Percentiles rank a stretch among this genome's conserved stretches.
Conservation (phyloP, 2,888 invertebrate genomes). For the Trimorus sp. region DNA sequence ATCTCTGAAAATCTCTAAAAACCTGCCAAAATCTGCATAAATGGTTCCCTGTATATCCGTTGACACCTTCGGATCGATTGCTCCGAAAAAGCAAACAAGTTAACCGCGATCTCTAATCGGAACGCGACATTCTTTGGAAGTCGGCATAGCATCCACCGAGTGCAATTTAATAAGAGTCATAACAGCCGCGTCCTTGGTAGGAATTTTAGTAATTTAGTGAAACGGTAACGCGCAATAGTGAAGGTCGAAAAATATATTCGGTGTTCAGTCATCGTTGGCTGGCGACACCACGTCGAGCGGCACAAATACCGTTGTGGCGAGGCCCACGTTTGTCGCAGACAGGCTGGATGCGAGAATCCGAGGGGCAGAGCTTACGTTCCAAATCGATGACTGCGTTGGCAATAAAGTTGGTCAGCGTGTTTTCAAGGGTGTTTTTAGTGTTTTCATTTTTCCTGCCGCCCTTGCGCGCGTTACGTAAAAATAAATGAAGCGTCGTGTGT, state of each 20-base stretch:
- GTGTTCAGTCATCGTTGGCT: constrained; percentile 66
- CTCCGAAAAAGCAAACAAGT: too few species aligned
- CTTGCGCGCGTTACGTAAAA: constrained; percentile 22
- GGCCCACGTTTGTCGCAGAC: constrained; percentile 58
- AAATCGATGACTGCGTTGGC: constrained; percentile 53
- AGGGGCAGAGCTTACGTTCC: constrained; percentile 43
- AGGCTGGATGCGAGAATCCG: constrained; percentile 45
- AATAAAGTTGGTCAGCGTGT: constrained; percentile 41
- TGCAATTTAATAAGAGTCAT: constrained; percentile 20
- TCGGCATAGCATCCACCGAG: not conserved
- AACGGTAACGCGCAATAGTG: constrained; percentile 43
- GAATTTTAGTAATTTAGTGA: constrained; percentile 53
- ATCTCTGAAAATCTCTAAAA: too few species aligned
- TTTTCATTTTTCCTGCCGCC: constrained; percentile 25
- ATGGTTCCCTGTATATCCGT: too few species aligned
- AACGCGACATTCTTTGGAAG: not conserved
- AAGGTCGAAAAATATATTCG: constrained; percentile 69
- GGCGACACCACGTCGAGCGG: constrained; percentile 74
- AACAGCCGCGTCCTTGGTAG: constrained; percentile 24
- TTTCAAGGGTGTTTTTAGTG: constrained; percentile 43
- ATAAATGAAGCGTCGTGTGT: constrained; percentile 21
- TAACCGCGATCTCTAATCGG: not conserved
- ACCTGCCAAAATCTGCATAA: too few species aligned
- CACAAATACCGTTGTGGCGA: constrained; percentile 72
- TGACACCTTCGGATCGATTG: too few species aligned